Percentiles rank a stretch among this genome's conserved stretches.
Evolutionary conservation across 2,888 invertebrate species (phyloP).

Genomic region (Lasioglossum zephyrum): DNA sequence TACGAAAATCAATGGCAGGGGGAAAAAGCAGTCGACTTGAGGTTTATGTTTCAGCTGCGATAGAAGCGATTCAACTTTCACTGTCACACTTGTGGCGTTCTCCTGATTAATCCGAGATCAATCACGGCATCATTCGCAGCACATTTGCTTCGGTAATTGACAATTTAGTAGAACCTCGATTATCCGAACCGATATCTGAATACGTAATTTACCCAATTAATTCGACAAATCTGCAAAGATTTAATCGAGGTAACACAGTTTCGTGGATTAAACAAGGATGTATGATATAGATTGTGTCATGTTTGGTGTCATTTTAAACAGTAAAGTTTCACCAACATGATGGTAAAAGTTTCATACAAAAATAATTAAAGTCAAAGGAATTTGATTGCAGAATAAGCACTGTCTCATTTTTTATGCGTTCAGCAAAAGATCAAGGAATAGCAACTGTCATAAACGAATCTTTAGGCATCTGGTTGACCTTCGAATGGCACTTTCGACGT

Average conservation of each 20-base stretch:
- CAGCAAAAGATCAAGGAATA: not conserved
- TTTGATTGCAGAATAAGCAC: not conserved
- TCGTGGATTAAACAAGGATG: not conserved
- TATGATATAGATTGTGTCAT: not conserved
- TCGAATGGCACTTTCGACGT: slow-evolving; percentile 9
- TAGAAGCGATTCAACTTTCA: not conserved
- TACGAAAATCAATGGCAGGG: not conserved
- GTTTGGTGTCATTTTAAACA: too few species aligned
- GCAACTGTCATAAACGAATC: not conserved
- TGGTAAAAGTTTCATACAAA: not conserved
- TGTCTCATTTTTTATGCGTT: not conserved
- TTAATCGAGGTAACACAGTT: not conserved
- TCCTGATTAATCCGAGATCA: too few species aligned
- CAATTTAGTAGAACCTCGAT: not conserved
- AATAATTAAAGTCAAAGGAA: not conserved
- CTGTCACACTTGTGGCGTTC: too few species aligned
- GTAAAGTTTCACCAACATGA: too few species aligned
- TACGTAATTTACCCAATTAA: not conserved
- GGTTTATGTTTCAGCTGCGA: too few species aligned
- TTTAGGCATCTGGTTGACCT: slow-evolving; percentile 43
- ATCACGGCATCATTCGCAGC: too few species aligned
- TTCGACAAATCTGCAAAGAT: not conserved
- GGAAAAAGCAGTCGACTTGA: not conserved
- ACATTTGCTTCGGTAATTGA: not conserved
- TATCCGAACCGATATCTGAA: not conserved